Base-by-base conservation (phyloP, 2,113 vertebrate species). In the Mesitornis unicolor region DNA sequence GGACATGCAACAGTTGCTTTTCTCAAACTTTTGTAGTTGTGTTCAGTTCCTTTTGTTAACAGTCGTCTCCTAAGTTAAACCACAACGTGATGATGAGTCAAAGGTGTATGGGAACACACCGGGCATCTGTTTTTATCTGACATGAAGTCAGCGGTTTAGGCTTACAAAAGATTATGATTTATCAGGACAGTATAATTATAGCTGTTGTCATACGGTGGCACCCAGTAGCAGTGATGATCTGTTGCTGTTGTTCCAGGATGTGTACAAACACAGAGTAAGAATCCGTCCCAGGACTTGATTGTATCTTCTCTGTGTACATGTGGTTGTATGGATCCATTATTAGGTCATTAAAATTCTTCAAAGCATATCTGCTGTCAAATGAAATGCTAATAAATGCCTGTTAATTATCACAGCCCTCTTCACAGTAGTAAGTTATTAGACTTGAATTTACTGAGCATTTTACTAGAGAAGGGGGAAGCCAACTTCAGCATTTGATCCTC, bases 341-440 rank as follows among this genome's bases (percentile, higher is more conserved):
- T 54, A 31, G 88, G 69, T 93, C 85, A 88, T 94, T 96, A 93
- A 93, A 87, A 89, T 92, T 92, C 68, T 87, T 94, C 76, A 93
- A 75, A 93, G 92, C 64, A 17, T 96, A 94, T 94, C 83, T 94
- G 65, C 90, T 89, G 85, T 92, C 95, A 93, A 84, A 95, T 95
- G 92, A 95, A 96, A 76, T 19, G n/a, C 61, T 94, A 89, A 90
- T 96, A 96, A 95, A 87, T 93, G 45, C 63, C 60, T 92, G 51
- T 87, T 95, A 94, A 94, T 95, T 94, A 91, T 63, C 69, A 73
- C 63, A 93, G 11, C 63, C 31, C 43, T 96, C 64, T 87, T 90
- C n/a, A 59, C 48, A 92, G 70, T 84, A 70, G 18, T 47, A 95
- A 87, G 33, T 67, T 94, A 73, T 20, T 81, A 92, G 64, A 92